Base-by-base conservation (phyloP, 2,113 vertebrate species). In the Tangachromis dhanisi region DNA sequence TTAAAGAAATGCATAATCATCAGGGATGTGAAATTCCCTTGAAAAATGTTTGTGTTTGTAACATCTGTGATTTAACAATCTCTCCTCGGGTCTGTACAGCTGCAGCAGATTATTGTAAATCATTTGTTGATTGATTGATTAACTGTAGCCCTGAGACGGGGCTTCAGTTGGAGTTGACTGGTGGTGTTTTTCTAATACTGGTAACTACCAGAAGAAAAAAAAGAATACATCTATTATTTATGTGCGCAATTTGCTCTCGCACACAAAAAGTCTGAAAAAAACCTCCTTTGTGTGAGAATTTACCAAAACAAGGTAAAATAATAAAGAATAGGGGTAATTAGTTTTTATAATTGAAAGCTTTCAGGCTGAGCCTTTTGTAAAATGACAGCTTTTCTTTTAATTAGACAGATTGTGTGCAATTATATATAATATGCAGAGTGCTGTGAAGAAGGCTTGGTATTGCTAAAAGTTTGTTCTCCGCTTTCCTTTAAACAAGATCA, bases 301-400 rank as follows among this genome's bases (percentile, higher is more conserved):
- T 76, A 29, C 14, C 29, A 73, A 42, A 40, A 76, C 14, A 76
- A 47, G 42, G 42, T 78, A 47, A 47, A 0, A 38, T n/a, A 38
- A 66, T 5, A 49, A 78, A 78, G 71, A 78, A 78, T 31, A 31
- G 9, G 71, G 9, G 9, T 49, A 78, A 78, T 78, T 78, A 49
- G 71, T 49, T 78, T 31, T 49, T 49, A 49, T 49, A 78, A 76
- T 49, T 12, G 24, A 76, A 76, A 76, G 24, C 71, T 76, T 76
- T 76, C 71, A 78, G 71, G 45, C 45, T 49, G 24, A 78, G 45
- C 71, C 42, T 49, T 78, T 78, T 13, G 7, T 78, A 31, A 78
- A 49, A 49, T 6, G 73, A 54, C 47, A 35, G 19, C 12, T 49
- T 54, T 33, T 49, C 49, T 80, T 80, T 80, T 80, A 80, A 80